Evolutionary conservation across 2,888 invertebrate species (phyloP), one percentile per base, ranked within the genome.

Genomic region (Falcaria lacertinaria): DNA sequence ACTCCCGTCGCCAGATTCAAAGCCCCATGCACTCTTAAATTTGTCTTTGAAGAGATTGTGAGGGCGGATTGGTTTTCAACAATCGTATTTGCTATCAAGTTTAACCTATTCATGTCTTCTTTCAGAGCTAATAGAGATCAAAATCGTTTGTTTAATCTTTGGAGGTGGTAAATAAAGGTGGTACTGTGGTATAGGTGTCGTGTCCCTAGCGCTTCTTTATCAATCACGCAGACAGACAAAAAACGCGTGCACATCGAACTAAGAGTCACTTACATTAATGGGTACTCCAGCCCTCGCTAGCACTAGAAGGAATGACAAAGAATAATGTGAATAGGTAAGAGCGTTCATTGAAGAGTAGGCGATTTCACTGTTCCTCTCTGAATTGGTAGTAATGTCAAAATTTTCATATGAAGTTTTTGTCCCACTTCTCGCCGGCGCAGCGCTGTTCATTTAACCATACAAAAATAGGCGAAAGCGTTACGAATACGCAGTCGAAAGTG

Each of bases 221-320:
- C 84, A 85, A 85, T 85, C 84, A 85, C 73, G 76, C 71, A 74
- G 80, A 76, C 75, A 77, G 75, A 82, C 81, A 80, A 81, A 81
- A 79, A 80, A 73, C 73, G 74, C 73, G 69, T 69, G 78, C 72
- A 75, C 80, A 80, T 85, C 81, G 83, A 83, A 83, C 80, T 60
- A 71, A 71, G 80, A 80, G 80, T 82, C 81, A 84, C 84, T 85
- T 83, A 84, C 80, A 69, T 72, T 85, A 85, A 85, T 85, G 85
- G 77, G 75, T 64, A 68, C 51, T 54, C 47, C 72, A 71, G 69
- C 73, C 72, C 74, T 69, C 50, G 50, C 58, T 56, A 52, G 43
- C 55, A 52, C 58, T 50, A 43, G 60, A 55, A 60, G 63, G 48
- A 60, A 53, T 45, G 47, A 25, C 77, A 79, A 59, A 78, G 80